These are phyloP conservation scores for Procapra przewalskii DNA, from an alignment of 2,113 vertebrate genomes.

Conservation along the genomic window DNA sequence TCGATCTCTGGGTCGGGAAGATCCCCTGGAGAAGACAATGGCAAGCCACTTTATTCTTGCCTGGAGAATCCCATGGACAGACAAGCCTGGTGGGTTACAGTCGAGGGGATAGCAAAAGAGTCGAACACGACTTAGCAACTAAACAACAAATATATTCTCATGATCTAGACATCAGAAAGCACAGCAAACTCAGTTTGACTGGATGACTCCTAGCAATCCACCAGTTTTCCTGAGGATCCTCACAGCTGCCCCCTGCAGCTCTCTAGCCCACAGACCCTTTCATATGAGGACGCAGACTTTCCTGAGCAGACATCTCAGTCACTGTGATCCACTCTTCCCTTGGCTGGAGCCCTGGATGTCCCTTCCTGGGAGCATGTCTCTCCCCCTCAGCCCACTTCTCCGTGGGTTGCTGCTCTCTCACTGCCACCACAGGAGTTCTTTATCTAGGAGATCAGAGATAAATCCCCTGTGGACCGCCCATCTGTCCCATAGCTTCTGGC, in stretches of 20 bases:
- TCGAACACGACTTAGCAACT: neutral
- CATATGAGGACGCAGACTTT: accelerated
- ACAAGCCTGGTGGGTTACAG: neutral
- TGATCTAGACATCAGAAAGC: neutral
- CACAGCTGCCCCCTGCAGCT: neutral
- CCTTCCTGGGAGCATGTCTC: neutral
- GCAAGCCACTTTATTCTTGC: neutral
- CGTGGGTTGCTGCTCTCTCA: neutral
- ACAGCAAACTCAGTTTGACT: neutral
- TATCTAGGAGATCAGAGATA: neutral
- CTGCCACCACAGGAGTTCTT: neutral
- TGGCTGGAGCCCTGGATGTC: neutral
- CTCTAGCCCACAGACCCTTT: neutral
- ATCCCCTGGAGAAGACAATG: neutral
- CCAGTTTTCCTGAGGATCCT: neutral
- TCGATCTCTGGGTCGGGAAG: neutral
- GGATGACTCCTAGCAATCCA: neutral
- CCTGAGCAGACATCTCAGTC: neutral
- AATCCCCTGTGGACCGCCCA: neutral
- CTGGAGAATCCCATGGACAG: neutral
- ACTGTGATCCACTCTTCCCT: neutral
- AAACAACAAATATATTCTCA: neutral
- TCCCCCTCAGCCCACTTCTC: neutral
- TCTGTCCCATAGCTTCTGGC: neutral
- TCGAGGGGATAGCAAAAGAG: neutral